Evolutionary conservation across 2,888 invertebrate species (phyloP), one percentile per base, ranked within the genome.

Genomic region (Nemurella pictetii): DNA sequence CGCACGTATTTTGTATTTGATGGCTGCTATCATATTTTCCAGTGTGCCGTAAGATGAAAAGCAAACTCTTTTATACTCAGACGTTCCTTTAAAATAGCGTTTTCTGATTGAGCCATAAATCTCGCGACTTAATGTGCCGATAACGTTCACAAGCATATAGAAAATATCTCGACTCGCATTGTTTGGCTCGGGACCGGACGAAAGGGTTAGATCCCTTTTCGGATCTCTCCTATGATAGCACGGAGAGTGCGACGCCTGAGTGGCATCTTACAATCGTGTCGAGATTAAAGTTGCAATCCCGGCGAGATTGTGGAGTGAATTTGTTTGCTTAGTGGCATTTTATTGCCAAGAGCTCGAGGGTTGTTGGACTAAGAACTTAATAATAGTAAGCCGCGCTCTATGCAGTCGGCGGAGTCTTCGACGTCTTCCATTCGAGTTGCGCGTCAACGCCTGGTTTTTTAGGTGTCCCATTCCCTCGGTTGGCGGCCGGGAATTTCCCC

Each of bases 301-400:
- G 80, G 77, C 35, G 55, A 84, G 83, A 74, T 82, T 35, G 72
- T 72, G 32, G 72, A 83, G 32, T 72, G 81, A 74, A 36, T 83
- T 78, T 85, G 85, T 85, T 85, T 85, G 85, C 84, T 84, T 73
- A 85, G 85, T 85, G 83, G 83, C 83, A 85, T 85, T 85, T 85
- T 85, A 85, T 85, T 85, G 85, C 84, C 83, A 75, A 82, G 9
- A 35, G 75, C 85, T 55, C 75, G 85, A 84, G 85, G 84, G 80
- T 35, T 36, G 74, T 73, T 84, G 81, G 84, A 82, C 72, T 77
- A 84, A 80, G 85, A 84, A 85, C 84, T 85, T 85, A 85, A 85
- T 85, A 85, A 78, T 82, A 36, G 82, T 82, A 55, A 55, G 36
- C 80, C 77, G 26, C 25, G 12, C 78, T 55, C 55, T 55, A 55